Conservation (phyloP, 2,113 vertebrate species). For the Choloepus hoffmanni region DNA sequence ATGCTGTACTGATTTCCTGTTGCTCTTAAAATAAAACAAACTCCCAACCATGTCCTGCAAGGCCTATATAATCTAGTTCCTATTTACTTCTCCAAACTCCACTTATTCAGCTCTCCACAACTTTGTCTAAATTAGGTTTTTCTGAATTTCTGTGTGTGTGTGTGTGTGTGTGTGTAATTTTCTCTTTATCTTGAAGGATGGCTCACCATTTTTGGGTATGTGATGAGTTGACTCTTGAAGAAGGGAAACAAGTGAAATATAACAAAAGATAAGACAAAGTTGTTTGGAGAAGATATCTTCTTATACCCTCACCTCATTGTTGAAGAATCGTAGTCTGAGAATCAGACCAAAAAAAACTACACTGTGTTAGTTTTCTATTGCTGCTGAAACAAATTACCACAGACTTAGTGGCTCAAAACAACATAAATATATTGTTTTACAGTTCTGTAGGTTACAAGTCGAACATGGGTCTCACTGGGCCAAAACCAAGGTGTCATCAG, state of each 20-base stretch:
- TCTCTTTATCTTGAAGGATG: no score
- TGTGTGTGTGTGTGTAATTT: no score
- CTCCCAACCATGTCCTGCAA: neutral
- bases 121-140: neutral
- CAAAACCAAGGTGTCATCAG: neutral
- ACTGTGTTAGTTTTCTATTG: neutral
- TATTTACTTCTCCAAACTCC: neutral
- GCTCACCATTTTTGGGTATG: neutral
- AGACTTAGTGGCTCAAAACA: neutral
- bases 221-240: neutral
- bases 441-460: neutral
- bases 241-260: neutral
- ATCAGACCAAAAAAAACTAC: neutral
- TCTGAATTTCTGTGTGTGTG: no score
- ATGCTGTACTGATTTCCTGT: neutral
- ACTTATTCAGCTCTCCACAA: neutral
- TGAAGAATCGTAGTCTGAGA: neutral
- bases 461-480: neutral
- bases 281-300: neutral
- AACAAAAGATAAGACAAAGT: neutral
- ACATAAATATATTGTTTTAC: neutral
- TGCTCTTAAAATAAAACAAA: neutral
- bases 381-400: neutral
- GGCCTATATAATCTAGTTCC: neutral
- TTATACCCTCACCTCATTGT: neutral